Conservation (phyloP, 2,113 vertebrate genomes). For the Ciconia stormi region DNA sequence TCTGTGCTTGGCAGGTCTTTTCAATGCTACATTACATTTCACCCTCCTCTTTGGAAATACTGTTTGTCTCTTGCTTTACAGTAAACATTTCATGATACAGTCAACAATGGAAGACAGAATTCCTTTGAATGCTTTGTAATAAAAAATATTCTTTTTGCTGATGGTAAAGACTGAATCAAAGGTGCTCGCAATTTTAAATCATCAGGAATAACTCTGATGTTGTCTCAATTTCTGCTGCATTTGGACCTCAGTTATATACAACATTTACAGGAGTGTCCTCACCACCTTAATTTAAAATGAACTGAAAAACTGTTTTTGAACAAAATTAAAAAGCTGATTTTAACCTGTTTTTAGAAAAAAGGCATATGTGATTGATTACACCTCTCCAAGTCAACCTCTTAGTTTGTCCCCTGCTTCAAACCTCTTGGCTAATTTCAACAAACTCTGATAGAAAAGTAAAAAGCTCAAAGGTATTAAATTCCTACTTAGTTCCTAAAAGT, state of each 20-base stretch:
- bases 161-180: not conserved
- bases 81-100: not conserved
- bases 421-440: not conserved
- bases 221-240: not conserved
- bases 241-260: not conserved
- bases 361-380: not conserved
- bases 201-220: not conserved
- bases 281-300: not conserved
- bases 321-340: not conserved
- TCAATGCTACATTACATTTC: not conserved
- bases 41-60: not conserved
- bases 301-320: not conserved
- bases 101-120: not conserved
- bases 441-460: not conserved
- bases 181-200: not conserved
- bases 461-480: not conserved
- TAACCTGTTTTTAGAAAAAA: not conserved
- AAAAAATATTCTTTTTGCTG: not conserved
- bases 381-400: not conserved
- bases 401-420: not conserved
- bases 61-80: not conserved
- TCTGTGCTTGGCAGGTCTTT: not conserved
- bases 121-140: not conserved
- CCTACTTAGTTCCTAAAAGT: not conserved
- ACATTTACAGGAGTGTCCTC: not conserved